Conservation (phyloP, 2,797 vertebrate species). For the Tiaroga cobitis region DNA sequence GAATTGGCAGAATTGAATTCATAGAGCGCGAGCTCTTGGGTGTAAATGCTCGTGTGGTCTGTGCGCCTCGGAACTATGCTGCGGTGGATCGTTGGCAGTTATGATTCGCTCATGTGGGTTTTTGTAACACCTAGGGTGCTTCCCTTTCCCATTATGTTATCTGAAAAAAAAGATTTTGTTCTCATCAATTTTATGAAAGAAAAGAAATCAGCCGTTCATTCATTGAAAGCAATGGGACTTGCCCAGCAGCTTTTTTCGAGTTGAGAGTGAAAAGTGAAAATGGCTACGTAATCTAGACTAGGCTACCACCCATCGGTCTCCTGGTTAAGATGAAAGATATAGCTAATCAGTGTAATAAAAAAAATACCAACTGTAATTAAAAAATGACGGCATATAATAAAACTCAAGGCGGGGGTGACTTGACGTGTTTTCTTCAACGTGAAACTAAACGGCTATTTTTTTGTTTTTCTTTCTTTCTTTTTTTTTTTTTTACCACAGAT, state of each 20-base stretch:
- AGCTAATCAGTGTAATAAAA: neutral
- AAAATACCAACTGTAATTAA: neutral
- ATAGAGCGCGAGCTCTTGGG: neutral
- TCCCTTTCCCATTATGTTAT: neutral
- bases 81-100: neutral
- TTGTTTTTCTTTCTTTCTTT: no score
- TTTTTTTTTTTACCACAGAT: neutral
- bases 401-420: neutral
- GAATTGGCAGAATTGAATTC: neutral
- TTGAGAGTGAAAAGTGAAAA: slow-evolving; percentile 15
- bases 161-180: neutral
- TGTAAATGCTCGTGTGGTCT: neutral
- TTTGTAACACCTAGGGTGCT: neutral
- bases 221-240: slow-evolving; percentile 8
- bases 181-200: neutral
- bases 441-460: neutral
- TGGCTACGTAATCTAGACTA: neutral
- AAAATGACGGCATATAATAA: neutral
- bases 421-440: no score
- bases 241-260: neutral
- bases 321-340: neutral
- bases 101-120: neutral
- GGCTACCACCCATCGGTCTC: neutral
- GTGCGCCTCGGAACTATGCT: neutral
- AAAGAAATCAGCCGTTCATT: neutral